A percentile compares a stretch with the other conserved stretches of the same genome.
Conservation (phyloP, 2,888 invertebrate species). For the Cheilosia scutellata region DNA sequence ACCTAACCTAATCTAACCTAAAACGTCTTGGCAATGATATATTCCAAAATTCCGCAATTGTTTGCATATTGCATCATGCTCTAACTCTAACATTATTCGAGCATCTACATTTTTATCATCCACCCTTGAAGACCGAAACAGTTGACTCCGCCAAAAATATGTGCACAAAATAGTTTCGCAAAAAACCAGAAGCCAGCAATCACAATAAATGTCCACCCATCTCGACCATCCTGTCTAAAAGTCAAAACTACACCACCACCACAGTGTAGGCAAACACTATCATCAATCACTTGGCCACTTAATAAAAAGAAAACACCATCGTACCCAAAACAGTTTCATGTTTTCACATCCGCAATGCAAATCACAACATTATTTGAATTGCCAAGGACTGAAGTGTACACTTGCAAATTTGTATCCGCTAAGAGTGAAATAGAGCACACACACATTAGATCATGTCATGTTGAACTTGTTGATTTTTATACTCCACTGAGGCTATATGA, state of each 20-base stretch:
- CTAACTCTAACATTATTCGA: no score
- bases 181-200: not conserved
- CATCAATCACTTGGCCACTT: conserved; percentile 70
- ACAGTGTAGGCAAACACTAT: not conserved
- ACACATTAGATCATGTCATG: conserved; percentile 54
- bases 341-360: conserved; percentile 71
- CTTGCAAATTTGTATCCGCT: conserved; percentile 48
- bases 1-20: no score
- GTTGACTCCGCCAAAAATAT: no score
- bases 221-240: not conserved
- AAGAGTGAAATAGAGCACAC: conserved; percentile 44
- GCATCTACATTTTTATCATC: no score
- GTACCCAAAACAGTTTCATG: conserved; percentile 49
- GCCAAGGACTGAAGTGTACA: conserved; percentile 55
- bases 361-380: conserved; percentile 68
- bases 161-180: not conserved
- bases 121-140: no score
- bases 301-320: conserved; percentile 47
- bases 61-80: no score
- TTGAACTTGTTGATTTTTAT: conserved; percentile 65
- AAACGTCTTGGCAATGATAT: no score
- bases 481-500: conserved; percentile 29
- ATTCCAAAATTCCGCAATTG: no score
- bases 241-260: not conserved
- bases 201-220: conserved; percentile 4